Evolutionary conservation across 37 sponge, comb jelly and placozoan genomes (phyloP), one percentile per base, ranked within the genome.

Genomic region (Cladorhizidae sp.): DNA sequence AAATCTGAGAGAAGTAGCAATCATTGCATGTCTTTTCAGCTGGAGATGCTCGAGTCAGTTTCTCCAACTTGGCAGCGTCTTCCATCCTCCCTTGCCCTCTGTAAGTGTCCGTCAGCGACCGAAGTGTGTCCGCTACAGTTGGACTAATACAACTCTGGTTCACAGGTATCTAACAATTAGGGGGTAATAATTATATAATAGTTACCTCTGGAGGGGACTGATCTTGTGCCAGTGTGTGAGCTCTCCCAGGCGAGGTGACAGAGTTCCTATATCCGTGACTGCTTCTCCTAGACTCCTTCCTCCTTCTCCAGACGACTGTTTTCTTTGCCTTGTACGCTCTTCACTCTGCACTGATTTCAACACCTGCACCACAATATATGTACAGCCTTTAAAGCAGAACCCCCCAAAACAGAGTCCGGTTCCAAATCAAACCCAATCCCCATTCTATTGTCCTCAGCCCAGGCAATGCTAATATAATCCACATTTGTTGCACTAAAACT

Each of bases 61-160:
- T 67, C 42, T 91, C 97, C 32, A 96, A 77, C 39, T 90, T 81
- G 15, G 88, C 70, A 22, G 97, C 97, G 22, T 82, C 86, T 9
- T 91, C 97, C 56, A 72, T 29, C 38, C 85, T 85, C 3, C 97
- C 97, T 58, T 96, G 97, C 18, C 86, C 70, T n/a, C 95, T 83
- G 75, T 88, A 93, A 57, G 91, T 61, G 6, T 82, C 86, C 50
- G 89, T 86, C 69, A 96, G 83, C 65, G 81, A 88, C 70, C 80
- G 81, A 57, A 96, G 79, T 35, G 95, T 93, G 17, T 85, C 78
- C 5, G 78, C 52, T 17, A 96, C 94, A 23, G 93, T 86, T 14
- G 94, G 94, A 56, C 95, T 93, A 41, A 21, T 54, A 45, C 22
- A 41, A 71, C 21, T 40, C 41, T 5, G 64, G 28, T 62, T 72